These are phyloP conservation scores for Drosophila varians DNA, from an alignment of 1,140 invertebrate genomes.

Conservation along the genomic window DNA sequence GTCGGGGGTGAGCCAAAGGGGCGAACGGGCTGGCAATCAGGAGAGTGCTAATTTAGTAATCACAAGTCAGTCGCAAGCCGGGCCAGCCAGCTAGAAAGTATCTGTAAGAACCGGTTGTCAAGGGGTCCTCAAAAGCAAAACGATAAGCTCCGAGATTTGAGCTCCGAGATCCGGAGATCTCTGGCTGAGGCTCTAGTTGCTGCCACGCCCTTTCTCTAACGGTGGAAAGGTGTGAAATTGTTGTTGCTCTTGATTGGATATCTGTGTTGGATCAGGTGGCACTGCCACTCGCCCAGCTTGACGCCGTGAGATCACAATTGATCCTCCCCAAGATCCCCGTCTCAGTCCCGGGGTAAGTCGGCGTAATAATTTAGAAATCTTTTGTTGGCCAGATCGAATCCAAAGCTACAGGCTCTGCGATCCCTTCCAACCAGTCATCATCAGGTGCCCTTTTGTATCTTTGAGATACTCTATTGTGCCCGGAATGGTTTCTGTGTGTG, in stretches of 20 bases:
- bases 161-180: background rate
- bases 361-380: constrained; percentile 80
- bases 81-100: constrained; percentile 29
- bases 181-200: constrained; percentile 14
- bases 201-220: constrained; percentile 47
- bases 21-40: constrained; percentile 49
- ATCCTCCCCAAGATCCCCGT: constrained; percentile 57
- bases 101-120: constrained; percentile 52
- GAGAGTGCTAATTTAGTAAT: constrained; percentile 79
- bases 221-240: constrained; percentile 70
- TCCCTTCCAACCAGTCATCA: constrained; percentile 28
- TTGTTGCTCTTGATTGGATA: constrained; percentile 44
- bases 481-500: constrained; percentile 41
- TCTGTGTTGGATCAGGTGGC: constrained; percentile 68
- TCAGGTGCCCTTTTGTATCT: constrained; percentile 29
- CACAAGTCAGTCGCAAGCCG: constrained; percentile 55
- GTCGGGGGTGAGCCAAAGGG: constrained; percentile 7
- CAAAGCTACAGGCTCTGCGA: constrained; percentile 17
- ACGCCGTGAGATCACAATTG: constrained; percentile 69
- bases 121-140: constrained; percentile 55
- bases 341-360: constrained; percentile 9
- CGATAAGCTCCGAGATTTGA: constrained; percentile 26
- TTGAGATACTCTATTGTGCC: constrained; percentile 23
- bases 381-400: constrained; percentile 17
- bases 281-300: constrained; percentile 50